phyloP scores from a whole-genome alignment of 2,797 vertebrate species.

The Serranus cabrilla region DNA sequence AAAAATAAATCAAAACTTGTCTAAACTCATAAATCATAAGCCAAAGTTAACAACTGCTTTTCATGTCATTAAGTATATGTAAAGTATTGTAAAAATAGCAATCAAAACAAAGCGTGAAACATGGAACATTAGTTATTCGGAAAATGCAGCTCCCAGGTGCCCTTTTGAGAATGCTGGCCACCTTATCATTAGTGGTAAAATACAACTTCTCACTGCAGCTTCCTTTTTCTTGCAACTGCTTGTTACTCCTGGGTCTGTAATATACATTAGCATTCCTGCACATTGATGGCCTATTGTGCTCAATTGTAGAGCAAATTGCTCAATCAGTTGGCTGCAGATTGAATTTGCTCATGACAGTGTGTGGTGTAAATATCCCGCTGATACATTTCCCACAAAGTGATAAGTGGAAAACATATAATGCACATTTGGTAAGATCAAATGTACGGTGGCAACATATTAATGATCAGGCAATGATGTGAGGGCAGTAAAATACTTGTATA shows the following conservation, averaged over 20 bases:
- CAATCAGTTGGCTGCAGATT: conserved; percentile 77
- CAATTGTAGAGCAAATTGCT: conserved; percentile 78
- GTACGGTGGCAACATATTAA: not conserved
- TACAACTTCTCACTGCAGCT: conserved; percentile 21
- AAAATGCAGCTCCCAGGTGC: not conserved
- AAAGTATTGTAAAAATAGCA: conserved; percentile 4
- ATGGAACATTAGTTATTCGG: not conserved
- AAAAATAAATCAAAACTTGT: conserved; percentile 3
- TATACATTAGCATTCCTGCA: conserved; percentile 72
- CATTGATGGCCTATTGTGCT: conserved; percentile 72
- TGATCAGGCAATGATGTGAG: not conserved
- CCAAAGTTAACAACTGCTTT: not conserved
- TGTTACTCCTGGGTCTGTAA: conserved; percentile 31
- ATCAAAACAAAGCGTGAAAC: conserved; percentile 6
- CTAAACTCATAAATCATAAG: conserved; percentile 1
- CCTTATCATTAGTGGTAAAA: conserved; percentile 35
- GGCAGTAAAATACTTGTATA: not conserved
- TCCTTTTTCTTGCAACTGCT: conserved; percentile 28
- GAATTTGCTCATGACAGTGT: conserved; percentile 78
- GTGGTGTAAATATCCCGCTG: conserved; percentile 75
- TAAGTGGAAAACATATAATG: conserved; percentile 49
- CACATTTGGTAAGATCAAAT: conserved; percentile 32
- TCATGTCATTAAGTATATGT: not conserved
- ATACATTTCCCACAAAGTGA: conserved; percentile 58
- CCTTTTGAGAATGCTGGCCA: not conserved